phyloP scores from a whole-genome alignment of 2,888 invertebrate genomes.

The Mimachlamys varia region DNA sequence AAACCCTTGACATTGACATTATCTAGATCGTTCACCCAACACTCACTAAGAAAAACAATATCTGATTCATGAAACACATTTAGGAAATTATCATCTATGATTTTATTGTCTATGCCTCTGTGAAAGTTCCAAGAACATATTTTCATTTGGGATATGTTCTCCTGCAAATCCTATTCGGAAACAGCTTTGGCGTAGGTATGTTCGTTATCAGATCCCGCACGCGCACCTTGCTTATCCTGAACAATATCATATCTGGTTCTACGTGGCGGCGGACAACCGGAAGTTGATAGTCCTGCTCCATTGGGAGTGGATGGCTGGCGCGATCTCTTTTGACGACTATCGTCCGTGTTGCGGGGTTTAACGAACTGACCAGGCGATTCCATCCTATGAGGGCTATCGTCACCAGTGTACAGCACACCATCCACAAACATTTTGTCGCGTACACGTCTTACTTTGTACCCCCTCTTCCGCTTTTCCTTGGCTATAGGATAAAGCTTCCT shows the following conservation, averaged over 20 bases:
- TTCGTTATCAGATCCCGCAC: neutral
- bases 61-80: neutral
- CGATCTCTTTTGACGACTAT: neutral
- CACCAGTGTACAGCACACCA: neutral
- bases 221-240: neutral
- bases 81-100: neutral
- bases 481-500: neutral
- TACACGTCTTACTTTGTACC: neutral
- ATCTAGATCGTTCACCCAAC: neutral
- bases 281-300: neutral
- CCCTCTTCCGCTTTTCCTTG: neutral
- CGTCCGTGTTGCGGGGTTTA: neutral
- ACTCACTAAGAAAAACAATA: neutral
- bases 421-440: neutral
- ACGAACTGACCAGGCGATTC: neutral
- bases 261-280: neutral
- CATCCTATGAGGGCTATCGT: too few relatives aligned
- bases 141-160: neutral
- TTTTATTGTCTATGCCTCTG: neutral
- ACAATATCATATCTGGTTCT: too few relatives aligned
- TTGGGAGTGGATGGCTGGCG: neutral
- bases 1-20: too few relatives aligned
- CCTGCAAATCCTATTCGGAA: neutral
- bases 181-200: neutral
- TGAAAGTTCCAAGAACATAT: neutral